phyloP scores from a whole-genome alignment of 2,797 vertebrate genomes.

The Rhinoraja longicauda region DNA sequence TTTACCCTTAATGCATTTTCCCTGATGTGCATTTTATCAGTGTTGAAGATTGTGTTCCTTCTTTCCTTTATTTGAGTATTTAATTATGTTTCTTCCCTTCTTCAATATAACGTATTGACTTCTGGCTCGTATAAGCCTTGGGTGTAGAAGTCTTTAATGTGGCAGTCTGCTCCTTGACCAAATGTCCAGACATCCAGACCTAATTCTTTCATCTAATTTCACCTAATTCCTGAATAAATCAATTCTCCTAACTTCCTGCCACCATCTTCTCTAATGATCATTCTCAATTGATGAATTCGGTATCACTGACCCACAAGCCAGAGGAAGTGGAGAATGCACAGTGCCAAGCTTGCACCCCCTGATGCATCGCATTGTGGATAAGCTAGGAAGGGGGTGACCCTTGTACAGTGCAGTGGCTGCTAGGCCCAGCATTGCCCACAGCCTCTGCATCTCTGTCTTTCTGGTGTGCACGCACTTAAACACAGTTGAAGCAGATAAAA shows the following conservation, averaged over 20 bases:
- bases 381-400: too few relatives aligned
- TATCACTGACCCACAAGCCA: not conserved
- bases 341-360: too few relatives aligned
- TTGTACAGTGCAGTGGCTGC: too few relatives aligned
- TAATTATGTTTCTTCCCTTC: not conserved
- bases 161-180: not conserved
- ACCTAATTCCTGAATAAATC: not conserved
- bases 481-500: too few relatives aligned
- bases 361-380: too few relatives aligned
- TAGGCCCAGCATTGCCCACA: too few relatives aligned
- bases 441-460: too few relatives aligned
- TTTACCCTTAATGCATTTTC: not conserved
- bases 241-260: not conserved
- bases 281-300: not conserved
- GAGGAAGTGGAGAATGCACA: too few relatives aligned
- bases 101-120: not conserved
- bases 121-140: not conserved
- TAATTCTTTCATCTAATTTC: too few relatives aligned
- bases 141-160: not conserved
- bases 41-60: not conserved
- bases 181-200: not conserved
- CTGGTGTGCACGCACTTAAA: too few relatives aligned
- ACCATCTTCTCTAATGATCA: not conserved
- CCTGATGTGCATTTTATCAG: not conserved
- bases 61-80: not conserved